Conservation (phyloP, 1,140 invertebrate species). For the Heliconius eleuchia region DNA sequence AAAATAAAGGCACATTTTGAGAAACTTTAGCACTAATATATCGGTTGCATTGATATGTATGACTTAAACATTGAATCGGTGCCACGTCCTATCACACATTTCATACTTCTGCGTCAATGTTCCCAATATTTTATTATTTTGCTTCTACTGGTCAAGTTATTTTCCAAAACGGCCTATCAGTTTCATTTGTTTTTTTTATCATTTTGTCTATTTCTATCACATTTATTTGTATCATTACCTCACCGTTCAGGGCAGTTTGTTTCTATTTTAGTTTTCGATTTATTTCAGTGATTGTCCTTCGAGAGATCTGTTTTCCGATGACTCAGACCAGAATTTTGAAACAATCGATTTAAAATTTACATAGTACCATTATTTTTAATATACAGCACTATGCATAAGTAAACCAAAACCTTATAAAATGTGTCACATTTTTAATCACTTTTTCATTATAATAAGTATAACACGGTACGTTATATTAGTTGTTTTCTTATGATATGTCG, state of each 20-base stretch:
- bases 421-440: conserved; percentile 61
- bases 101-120: conserved; percentile 64
- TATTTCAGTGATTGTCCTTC: conserved; percentile 75
- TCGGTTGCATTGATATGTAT: conserved; percentile 37
- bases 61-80: conserved; percentile 42
- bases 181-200: conserved; percentile 62
- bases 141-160: conserved; percentile 70
- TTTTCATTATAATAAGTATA: conserved; percentile 61
- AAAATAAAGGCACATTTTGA: conserved; percentile 55
- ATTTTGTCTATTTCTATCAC: conserved; percentile 58
- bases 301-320: conserved; percentile 78
- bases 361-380: conserved; percentile 69
- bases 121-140: conserved; percentile 69
- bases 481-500: conserved; percentile 72
- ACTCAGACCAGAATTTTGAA: conserved; percentile 58
- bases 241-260: conserved; percentile 56
- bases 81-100: conserved; percentile 58
- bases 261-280: conserved; percentile 47
- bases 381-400: conserved; percentile 62
- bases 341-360: conserved; percentile 57
- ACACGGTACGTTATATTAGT: conserved; percentile 62
- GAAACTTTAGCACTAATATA: conserved; percentile 41
- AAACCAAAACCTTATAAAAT: conserved; percentile 56
- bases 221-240: conserved; percentile 64
- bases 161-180: conserved; percentile 81